Evolutionary conservation across 2,113 vertebrate species (phyloP).

Genomic region (Passer montanus): DNA sequence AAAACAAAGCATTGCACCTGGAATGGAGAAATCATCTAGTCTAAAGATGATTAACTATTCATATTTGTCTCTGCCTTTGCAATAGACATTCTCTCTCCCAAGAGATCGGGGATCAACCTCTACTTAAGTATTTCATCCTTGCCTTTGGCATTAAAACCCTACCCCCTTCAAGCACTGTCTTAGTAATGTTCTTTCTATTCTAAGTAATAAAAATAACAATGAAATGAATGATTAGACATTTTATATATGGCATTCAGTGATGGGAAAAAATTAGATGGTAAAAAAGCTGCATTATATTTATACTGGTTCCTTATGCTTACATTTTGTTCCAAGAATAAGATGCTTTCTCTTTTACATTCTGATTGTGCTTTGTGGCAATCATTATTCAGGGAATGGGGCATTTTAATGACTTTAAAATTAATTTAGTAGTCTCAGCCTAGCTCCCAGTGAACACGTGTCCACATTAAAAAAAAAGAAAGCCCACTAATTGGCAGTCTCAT

Average conservation of each 20-base stretch:
- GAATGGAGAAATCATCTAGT: neutral
- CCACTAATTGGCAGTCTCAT: conserved; percentile 67
- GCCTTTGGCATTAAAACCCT: neutral
- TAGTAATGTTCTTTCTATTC: neutral
- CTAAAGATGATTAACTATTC: conserved; percentile 20
- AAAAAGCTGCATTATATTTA: neutral
- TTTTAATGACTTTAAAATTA: conserved; percentile 65
- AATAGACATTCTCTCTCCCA: conserved; percentile 19
- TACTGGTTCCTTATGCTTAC: neutral
- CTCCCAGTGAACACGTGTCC: conserved; percentile 37
- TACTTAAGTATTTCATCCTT: conserved; percentile 20
- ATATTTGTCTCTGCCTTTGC: conserved; percentile 20
- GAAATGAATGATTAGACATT: neutral
- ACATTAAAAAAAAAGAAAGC: neutral
- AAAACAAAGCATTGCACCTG: neutral
- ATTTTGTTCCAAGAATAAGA: conserved; percentile 10
- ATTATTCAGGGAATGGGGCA: conserved; percentile 47
- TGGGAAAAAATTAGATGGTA: neutral
- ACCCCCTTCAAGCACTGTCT: neutral
- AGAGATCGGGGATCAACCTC: conserved; percentile 19
- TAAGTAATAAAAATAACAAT: neutral
- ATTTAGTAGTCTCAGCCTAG: conserved; percentile 56
- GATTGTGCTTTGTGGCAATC: conserved; percentile 27
- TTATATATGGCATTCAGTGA: neutral
- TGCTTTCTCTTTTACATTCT: conserved; percentile 26